Evolutionary conservation across 2,797 vertebrate species (phyloP), one percentile per base, ranked within the genome.

Genomic region (Platyrinchus mystaceus): DNA sequence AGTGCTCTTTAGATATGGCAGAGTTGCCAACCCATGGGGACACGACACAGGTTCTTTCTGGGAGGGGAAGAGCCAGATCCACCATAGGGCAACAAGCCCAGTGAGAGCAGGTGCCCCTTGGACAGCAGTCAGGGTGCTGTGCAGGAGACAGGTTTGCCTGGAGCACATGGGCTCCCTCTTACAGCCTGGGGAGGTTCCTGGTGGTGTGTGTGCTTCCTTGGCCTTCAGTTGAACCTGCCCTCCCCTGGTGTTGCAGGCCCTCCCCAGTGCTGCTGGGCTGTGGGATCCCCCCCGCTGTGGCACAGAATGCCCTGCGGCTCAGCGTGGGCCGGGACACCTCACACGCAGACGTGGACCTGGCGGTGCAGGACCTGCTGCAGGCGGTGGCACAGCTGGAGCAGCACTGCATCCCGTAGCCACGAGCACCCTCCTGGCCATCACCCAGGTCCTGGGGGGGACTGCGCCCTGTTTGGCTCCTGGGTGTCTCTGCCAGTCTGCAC

Each of bases 221-320:
- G 37, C 43, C 30, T 68, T 53, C 0, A 23, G 44, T 58, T 59
- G 56, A 91, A 34, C 14, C n/a, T 3, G 0, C 32, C 59, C 20
- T 30, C 10, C 3, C 27, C 37, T 6, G 71, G 60, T 71, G 91
- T 62, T 69, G 15, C 97, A 99, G 99, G 97, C 98, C 99, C 1
- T 99, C 99, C 4, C 98, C 98, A 0, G 98, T 99, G 96, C 98
- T 99, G 50, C 98, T 99, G 92, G 98, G 97, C 97, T 99, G 98
- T 0, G 99, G 99, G 21, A 70, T 99, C 74, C 97, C 98, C 3
- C 66, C 88, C 0, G 97, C 98, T 0, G 98, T 98, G 94, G 99
- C 99, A 1, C 97, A 95, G 62, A 99, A 99, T 0, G 99, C 99
- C 2, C 50, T 99, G 86, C 98, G 99, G 87, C 97, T 99, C 91